Percentiles rank a stretch among this genome's conserved stretches.
phyloP scores from a whole-genome alignment of 2,113 vertebrate genomes.

The Tetrao urogallus region DNA sequence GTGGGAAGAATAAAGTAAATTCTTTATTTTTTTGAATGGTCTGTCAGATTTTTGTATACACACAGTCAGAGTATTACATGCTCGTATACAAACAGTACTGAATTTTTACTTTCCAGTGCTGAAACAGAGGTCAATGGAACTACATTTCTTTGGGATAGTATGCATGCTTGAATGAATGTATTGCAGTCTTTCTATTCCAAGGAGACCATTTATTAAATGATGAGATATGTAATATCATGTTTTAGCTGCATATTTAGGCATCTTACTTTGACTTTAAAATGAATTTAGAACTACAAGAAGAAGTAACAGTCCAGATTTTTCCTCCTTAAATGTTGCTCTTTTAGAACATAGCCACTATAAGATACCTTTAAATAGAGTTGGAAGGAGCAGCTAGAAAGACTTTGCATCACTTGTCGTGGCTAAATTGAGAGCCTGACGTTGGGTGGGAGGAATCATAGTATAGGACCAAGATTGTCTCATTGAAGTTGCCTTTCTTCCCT shows the following conservation, averaged over 20 bases:
- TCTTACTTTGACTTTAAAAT: not conserved
- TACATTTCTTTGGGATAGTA: not conserved
- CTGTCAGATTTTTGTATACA: not conserved
- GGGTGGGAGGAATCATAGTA: not conserved
- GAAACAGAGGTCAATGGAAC: not conserved
- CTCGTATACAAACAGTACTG: not conserved
- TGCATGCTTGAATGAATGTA: not conserved
- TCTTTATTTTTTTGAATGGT: not conserved
- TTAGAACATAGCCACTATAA: not conserved
- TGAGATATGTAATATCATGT: not conserved
- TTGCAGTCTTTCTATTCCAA: not conserved
- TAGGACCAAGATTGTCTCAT: not conserved
- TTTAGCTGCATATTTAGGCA: not conserved
- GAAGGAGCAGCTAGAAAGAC: not conserved
- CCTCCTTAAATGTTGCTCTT: not conserved
- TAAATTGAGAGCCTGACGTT: not conserved
- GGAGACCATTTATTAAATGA: not conserved
- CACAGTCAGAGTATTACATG: not conserved
- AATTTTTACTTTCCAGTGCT: not conserved
- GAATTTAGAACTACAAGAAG: not conserved
- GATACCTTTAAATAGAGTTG: not conserved
- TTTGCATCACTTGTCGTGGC: not conserved
- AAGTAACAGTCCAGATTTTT: not conserved
- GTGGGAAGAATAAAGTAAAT: not conserved
- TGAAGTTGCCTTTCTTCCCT: not conserved